phyloP scores from a whole-genome alignment of 2,888 invertebrate genomes.

The Rugalucina vietnamica region DNA sequence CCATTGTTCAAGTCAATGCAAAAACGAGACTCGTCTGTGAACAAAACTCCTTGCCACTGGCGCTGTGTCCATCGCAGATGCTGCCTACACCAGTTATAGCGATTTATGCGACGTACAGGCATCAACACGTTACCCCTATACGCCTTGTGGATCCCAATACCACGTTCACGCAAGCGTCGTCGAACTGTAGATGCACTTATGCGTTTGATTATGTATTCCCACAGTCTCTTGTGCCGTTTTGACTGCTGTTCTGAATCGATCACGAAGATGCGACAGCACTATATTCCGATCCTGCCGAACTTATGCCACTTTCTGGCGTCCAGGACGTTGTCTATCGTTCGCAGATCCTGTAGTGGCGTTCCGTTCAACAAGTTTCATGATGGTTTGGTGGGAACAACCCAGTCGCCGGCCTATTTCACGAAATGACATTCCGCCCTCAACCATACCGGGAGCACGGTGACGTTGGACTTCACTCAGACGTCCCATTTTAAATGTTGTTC shows the following conservation, averaged over 20 bases:
- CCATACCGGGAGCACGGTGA: too few species aligned
- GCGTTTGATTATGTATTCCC: neutral
- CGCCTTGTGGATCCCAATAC: neutral
- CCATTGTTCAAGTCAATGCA: conserved; percentile 14
- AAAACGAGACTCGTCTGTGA: conserved; percentile 29
- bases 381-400: too few species aligned
- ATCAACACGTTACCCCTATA: conserved; percentile 20
- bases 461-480: too few species aligned
- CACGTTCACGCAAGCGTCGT: conserved; percentile 1
- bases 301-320: neutral
- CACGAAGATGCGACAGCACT: neutral
- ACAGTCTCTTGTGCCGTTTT: neutral
- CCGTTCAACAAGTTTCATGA: too few species aligned
- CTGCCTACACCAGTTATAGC: conserved; percentile 1
- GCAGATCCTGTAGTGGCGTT: too few species aligned
- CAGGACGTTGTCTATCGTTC: neutral
- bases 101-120: conserved; percentile 22
- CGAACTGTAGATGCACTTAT: conserved; percentile 31
- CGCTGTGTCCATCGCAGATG: conserved; percentile 22
- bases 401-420: too few species aligned
- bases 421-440: too few species aligned
- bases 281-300: neutral
- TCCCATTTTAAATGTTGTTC: too few species aligned
- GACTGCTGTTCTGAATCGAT: neutral
- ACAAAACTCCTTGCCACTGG: conserved; percentile 26